These are phyloP conservation scores for Penaeus japonicus DNA, from an alignment of 1,140 invertebrate genomes.

Conservation along the genomic window DNA sequence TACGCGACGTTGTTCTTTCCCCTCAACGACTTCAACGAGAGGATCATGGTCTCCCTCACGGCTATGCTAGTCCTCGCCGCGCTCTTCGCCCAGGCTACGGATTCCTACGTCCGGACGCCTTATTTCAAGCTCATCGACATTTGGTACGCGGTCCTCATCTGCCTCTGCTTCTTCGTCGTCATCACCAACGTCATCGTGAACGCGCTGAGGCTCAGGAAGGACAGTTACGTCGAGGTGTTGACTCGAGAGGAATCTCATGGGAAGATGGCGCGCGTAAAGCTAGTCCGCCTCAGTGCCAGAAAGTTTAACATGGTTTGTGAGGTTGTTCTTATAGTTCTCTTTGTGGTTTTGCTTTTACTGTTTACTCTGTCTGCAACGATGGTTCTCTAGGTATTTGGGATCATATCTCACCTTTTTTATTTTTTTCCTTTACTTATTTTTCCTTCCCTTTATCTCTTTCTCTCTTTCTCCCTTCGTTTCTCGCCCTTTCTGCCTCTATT, in stretches of 20 bases:
- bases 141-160: conserved; percentile 32
- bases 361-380: not conserved
- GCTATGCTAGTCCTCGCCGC: conserved; percentile 26
- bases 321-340: not conserved
- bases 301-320: not conserved
- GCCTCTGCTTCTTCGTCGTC: conserved; percentile 33
- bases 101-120: conserved; percentile 26
- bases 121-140: conserved; percentile 37
- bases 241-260: not conserved
- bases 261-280: not conserved
- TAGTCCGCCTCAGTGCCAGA: not conserved
- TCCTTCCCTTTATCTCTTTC: too few relatives aligned
- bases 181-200: conserved; percentile 29
- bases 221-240: not conserved
- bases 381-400: too few relatives aligned
- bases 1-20: conserved; percentile 36
- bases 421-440: too few relatives aligned
- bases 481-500: too few relatives aligned
- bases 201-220: not conserved
- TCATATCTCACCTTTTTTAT: too few relatives aligned
- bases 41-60: conserved; percentile 39
- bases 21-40: conserved; percentile 28
- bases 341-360: not conserved
- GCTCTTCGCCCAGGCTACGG: conserved; percentile 17
- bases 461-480: too few relatives aligned